Evolutionary conservation across 2,797 vertebrate genomes (phyloP).

Genomic region (Sebastes trivittatus): DNA sequence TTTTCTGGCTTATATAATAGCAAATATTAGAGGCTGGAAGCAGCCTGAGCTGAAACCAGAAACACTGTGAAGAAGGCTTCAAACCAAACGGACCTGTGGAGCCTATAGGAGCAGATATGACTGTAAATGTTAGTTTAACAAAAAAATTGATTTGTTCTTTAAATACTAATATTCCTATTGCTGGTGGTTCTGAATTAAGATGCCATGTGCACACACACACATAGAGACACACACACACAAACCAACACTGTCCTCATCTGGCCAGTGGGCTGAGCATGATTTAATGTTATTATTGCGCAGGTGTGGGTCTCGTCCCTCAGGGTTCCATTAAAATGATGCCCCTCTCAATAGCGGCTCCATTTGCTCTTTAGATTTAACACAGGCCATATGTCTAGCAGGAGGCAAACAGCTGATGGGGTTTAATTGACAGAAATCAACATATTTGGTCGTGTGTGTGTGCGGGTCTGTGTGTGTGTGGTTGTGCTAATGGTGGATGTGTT

Average conservation of each 20-base stretch:
- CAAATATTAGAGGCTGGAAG: constrained; percentile 42
- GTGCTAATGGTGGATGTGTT: constrained; percentile 56
- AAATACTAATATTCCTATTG: background rate
- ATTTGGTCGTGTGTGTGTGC: constrained; percentile 69
- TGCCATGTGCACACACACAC: background rate
- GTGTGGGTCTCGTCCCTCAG: constrained; percentile 84
- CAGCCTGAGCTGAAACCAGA: constrained; percentile 33
- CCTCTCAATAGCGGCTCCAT: constrained; percentile 74
- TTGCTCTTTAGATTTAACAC: constrained; percentile 85
- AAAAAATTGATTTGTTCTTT: constrained; percentile 11
- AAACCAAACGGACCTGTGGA: constrained; percentile 20
- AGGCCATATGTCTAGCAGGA: constrained; percentile 87
- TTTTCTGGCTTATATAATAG: constrained; percentile 62
- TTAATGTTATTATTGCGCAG: constrained; percentile 81
- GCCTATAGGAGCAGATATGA: background rate
- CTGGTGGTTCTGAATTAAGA: constrained; percentile 25
- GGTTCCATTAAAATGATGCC: constrained; percentile 86
- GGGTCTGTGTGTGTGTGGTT: constrained; percentile 40
- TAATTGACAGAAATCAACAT: constrained; percentile 90
- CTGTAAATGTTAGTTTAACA: background rate
- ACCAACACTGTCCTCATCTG: constrained; percentile 67
- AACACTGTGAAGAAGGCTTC: background rate
- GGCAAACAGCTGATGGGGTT: constrained; percentile 86
- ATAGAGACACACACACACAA: constrained; percentile 16
- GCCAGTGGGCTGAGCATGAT: constrained; percentile 66